These are phyloP conservation scores for Acanthisitta chloris DNA, from an alignment of 2,113 vertebrate species.

Conservation along the genomic window DNA sequence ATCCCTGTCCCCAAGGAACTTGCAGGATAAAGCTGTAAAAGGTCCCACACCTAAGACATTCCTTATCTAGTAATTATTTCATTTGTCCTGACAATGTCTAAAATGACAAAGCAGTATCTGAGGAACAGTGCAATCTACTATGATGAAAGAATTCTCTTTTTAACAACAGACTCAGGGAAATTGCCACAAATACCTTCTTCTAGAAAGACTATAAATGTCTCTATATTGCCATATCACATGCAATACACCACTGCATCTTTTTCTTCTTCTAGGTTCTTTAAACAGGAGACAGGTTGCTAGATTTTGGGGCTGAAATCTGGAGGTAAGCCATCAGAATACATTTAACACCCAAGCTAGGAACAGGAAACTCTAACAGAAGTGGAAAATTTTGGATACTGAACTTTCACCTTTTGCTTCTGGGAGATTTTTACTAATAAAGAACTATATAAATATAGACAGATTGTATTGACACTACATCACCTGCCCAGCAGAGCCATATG, in stretches of 20 bases:
- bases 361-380: background rate
- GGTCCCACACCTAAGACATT: background rate
- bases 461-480: background rate
- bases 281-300: background rate
- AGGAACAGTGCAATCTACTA: background rate
- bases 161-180: background rate
- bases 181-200: background rate
- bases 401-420: background rate
- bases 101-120: background rate
- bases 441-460: background rate
- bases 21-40: background rate
- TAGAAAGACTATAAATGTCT: background rate
- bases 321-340: background rate
- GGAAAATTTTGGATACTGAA: background rate
- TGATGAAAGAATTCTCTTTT: background rate
- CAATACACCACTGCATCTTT: background rate
- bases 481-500: background rate
- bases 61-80: background rate
- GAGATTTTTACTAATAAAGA: background rate
- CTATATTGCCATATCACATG: background rate
- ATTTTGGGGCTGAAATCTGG: background rate
- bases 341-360: background rate
- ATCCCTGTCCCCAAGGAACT: background rate
- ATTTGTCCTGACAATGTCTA: background rate
- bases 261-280: background rate